Conservation (phyloP, 2,113 vertebrate genomes). For the Pholis gunnellus region DNA sequence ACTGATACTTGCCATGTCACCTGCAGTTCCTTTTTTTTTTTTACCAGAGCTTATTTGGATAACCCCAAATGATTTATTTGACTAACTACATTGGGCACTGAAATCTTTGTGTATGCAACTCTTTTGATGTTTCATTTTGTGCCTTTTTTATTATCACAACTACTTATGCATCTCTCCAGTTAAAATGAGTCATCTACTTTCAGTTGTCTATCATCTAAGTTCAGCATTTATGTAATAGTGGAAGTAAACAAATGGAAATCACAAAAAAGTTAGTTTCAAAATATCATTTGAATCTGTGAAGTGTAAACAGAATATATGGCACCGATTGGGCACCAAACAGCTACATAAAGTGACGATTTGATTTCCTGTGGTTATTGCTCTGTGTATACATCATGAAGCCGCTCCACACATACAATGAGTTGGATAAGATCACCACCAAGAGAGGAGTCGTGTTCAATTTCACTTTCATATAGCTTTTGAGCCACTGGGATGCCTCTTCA, state of each 20-base stretch:
- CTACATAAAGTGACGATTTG: constrained; percentile 34
- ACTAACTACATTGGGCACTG: not conserved
- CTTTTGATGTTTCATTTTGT: not conserved
- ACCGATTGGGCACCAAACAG: not conserved
- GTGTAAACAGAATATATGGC: not conserved
- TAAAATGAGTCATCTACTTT: not conserved
- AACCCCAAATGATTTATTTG: not conserved
- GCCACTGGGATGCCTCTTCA: constrained; percentile 46
- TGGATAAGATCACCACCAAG: constrained; percentile 65
- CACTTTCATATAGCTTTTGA: constrained; percentile 61
- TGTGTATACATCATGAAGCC: constrained; percentile 61
- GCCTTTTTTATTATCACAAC: not conserved
- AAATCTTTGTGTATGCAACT: not conserved
- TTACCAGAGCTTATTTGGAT: not conserved
- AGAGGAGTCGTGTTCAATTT: constrained; percentile 70
- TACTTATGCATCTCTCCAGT: not conserved
- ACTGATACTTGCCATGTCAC: not conserved
- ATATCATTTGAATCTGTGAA: not conserved
- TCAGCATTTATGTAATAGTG: not conserved
- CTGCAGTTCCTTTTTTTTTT: not conserved
- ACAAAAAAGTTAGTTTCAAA: not conserved
- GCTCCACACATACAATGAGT: constrained; percentile 48
- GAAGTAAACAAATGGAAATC: not conserved
- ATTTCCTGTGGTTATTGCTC: constrained; percentile 47
- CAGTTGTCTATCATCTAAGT: not conserved